A percentile compares a stretch with the other conserved stretches of the same genome.
phyloP scores from a whole-genome alignment of 2,888 invertebrate genomes.

The Notodromas monacha region DNA sequence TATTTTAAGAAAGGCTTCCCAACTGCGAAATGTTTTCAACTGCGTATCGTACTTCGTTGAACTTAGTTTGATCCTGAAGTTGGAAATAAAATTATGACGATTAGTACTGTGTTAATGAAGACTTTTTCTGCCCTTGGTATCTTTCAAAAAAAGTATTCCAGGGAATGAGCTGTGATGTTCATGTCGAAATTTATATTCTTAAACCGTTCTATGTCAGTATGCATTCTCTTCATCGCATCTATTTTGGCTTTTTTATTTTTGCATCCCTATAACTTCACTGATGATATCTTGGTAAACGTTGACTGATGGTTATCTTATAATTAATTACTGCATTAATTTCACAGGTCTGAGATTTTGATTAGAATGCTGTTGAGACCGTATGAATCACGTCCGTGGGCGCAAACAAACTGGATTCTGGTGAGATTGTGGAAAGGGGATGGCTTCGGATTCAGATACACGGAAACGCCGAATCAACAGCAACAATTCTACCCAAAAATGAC shows the following conservation, averaged over 20 bases:
- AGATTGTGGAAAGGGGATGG: slow-evolving; percentile 54
- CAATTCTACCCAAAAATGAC: neutral
- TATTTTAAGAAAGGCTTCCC: no score
- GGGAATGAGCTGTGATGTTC: no score
- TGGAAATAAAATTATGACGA: no score
- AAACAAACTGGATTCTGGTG: slow-evolving; percentile 49
- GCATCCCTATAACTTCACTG: no score
- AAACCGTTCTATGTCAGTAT: no score
- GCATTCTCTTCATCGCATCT: neutral
- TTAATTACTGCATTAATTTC: slow-evolving; percentile 7
- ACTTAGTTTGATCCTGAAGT: no score
- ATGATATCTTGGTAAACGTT: neutral
- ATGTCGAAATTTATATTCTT: no score
- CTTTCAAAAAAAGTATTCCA: no score
- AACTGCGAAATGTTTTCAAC: no score
- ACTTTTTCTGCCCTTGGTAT: no score
- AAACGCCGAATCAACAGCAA: slow-evolving; percentile 19
- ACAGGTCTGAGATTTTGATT: slow-evolving; percentile 26
- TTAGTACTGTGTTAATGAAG: no score
- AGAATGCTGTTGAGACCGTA: slow-evolving; percentile 36
- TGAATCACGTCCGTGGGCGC: slow-evolving; percentile 40
- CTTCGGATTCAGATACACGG: slow-evolving; percentile 33
- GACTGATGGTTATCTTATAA: neutral
- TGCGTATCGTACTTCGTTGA: no score
- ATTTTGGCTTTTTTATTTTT: slow-evolving; percentile 7